Evolutionary conservation across 2,888 invertebrate species (phyloP).

Genomic region (Ditylenchus weischeri): DNA sequence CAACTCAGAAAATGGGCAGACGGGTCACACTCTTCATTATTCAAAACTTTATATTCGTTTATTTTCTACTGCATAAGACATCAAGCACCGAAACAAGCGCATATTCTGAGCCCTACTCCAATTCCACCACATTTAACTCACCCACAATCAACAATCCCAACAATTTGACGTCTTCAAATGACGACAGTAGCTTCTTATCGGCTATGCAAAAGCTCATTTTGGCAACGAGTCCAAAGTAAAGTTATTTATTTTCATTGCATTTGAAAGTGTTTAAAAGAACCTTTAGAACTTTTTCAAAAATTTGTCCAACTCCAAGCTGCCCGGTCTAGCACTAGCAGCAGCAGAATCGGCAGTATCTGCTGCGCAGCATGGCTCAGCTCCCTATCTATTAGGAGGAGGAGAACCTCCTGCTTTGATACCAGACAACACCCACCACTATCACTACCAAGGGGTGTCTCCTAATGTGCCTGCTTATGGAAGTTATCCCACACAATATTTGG

Average conservation of each 20-base stretch:
- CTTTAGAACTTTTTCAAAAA: slow-evolving; percentile 6
- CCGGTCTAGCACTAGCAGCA: background rate
- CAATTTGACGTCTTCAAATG: background rate
- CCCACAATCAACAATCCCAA: no score
- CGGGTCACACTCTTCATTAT: no score
- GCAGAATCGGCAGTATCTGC: background rate
- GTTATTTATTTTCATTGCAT: background rate
- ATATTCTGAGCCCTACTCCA: no score
- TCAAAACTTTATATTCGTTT: no score
- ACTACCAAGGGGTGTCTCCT: background rate
- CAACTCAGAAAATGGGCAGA: no score
- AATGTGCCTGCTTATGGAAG: background rate
- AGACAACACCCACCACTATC: slow-evolving; percentile 2
- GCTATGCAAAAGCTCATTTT: background rate
- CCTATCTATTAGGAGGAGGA: background rate
- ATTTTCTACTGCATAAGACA: no score
- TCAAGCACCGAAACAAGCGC: no score
- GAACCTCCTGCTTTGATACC: background rate
- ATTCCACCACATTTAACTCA: no score
- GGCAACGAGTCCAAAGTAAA: slow-evolving; percentile 8
- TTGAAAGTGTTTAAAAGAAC: no score
- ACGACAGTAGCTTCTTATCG: background rate
- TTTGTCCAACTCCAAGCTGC: background rate
- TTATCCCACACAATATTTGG: slow-evolving; percentile 5
- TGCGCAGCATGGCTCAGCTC: background rate